Evolutionary conservation across 2,797 vertebrate species (phyloP).

Genomic region (Dromococcyx pavoninus): DNA sequence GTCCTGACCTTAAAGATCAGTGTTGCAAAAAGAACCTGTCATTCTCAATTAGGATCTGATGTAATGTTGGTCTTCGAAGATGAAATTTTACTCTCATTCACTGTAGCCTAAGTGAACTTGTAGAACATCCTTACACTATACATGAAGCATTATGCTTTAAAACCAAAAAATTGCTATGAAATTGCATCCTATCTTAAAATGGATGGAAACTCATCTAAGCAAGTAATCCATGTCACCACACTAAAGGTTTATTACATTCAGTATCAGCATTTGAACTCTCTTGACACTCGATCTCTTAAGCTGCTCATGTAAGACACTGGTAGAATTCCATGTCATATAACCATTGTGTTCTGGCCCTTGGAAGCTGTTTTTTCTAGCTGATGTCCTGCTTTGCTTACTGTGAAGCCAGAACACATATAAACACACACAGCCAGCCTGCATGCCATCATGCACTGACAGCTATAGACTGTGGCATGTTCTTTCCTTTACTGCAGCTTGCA

Average conservation of each 20-base stretch:
- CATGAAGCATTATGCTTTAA: not conserved
- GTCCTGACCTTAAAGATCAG: not conserved
- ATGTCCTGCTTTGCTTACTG: not conserved
- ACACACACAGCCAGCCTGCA: not conserved
- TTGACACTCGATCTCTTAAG: not conserved
- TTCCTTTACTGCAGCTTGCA: not conserved
- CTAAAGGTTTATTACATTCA: not conserved
- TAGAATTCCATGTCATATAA: not conserved
- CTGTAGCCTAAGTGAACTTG: not conserved
- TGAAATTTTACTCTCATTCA: not conserved
- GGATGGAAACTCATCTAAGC: not conserved
- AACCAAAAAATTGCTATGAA: not conserved
- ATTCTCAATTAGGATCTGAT: not conserved
- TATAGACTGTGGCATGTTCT: not conserved
- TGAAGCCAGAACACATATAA: not conserved
- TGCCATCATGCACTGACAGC: not conserved
- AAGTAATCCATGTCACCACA: not conserved
- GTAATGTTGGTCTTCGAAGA: not conserved
- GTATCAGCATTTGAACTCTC: not conserved
- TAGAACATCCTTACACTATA: not conserved
- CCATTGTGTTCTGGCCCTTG: not conserved
- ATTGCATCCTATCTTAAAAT: not conserved
- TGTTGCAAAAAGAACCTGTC: not conserved
- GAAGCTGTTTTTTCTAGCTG: not conserved
- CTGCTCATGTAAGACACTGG: not conserved